Conservation (phyloP, 2,113 vertebrate species). For the Irena cyanogastra region DNA sequence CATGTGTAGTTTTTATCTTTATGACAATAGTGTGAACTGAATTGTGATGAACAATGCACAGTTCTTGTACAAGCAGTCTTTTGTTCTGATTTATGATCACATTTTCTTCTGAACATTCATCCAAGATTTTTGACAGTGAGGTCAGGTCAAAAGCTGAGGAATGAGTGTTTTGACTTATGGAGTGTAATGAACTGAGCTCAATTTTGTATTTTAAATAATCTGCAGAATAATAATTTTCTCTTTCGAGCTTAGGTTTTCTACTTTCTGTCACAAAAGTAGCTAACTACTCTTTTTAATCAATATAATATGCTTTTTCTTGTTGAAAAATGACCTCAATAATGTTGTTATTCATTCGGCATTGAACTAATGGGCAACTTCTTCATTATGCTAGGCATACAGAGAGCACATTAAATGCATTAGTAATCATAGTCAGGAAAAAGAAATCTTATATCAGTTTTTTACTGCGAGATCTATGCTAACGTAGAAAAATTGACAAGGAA, state of each 20-base stretch:
- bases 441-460: background rate
- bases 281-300: constrained; percentile 7
- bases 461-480: background rate
- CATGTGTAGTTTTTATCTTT: background rate
- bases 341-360: constrained; percentile 16
- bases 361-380: background rate
- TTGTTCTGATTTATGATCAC: background rate
- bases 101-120: background rate
- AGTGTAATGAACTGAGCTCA: background rate
- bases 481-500: background rate
- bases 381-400: background rate
- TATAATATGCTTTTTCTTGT: background rate
- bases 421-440: background rate
- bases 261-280: background rate
- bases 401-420: background rate
- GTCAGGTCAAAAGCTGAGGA: constrained; percentile 19
- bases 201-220: background rate
- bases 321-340: constrained; percentile 5
- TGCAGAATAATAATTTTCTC: constrained; percentile 10
- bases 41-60: background rate
- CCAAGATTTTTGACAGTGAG: background rate
- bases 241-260: background rate
- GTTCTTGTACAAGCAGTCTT: background rate
- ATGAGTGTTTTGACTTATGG: background rate
- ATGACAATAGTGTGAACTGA: background rate